These are phyloP conservation scores for Dendroctonus ponderosae DNA, from an alignment of 1,140 invertebrate species.

Conservation along the genomic window DNA sequence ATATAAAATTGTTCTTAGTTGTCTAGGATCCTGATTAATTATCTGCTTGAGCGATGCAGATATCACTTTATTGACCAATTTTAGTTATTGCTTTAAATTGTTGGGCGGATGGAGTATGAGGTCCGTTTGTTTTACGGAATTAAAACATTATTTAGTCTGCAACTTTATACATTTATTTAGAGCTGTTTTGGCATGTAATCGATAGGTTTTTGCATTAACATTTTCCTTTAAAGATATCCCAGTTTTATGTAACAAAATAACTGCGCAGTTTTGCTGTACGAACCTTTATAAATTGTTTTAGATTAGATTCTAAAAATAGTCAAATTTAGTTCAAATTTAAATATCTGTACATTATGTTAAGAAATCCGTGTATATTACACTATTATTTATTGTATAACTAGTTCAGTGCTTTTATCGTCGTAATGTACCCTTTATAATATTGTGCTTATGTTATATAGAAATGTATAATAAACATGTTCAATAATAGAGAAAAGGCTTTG, in stretches of 20 bases:
- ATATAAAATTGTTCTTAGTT: neutral
- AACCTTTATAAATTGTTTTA: neutral
- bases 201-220: neutral
- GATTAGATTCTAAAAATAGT: neutral
- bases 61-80: neutral
- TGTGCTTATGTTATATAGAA: constrained; percentile 5
- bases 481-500: too few relatives aligned
- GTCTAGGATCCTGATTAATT: neutral
- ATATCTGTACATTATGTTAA: constrained; percentile 1
- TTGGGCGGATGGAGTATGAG: too few relatives aligned
- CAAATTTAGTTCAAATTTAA: constrained; percentile 1
- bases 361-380: neutral
- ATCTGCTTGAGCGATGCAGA: neutral
- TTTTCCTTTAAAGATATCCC: neutral
- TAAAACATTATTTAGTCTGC: too few relatives aligned
- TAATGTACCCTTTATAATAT: constrained; percentile 5
- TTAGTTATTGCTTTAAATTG: too few relatives aligned
- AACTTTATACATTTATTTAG: too few relatives aligned
- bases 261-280: neutral
- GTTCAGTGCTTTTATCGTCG: neutral
- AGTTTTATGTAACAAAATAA: neutral
- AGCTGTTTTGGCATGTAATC: too few relatives aligned
- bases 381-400: neutral
- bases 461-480: neutral
- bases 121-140: too few relatives aligned